These are phyloP conservation scores for Hybos culiciformis DNA, from an alignment of 2,888 invertebrate genomes.

Conservation along the genomic window DNA sequence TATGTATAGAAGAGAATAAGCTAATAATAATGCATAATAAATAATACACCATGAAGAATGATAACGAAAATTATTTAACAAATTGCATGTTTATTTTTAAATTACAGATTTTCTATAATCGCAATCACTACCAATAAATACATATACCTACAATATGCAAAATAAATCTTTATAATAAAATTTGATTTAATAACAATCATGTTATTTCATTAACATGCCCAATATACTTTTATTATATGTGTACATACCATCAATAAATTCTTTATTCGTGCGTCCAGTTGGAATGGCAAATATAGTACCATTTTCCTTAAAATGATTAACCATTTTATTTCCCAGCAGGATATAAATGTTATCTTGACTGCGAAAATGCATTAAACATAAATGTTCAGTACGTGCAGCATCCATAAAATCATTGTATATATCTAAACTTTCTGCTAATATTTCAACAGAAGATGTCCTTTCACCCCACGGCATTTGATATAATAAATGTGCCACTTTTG, in stretches of 20 bases:
- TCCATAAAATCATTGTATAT: slow-evolving; percentile 34
- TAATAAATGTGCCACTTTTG: slow-evolving; percentile 30
- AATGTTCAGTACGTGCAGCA: slow-evolving; percentile 27
- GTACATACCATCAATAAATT: slow-evolving; percentile 26
- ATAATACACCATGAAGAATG: too few relatives aligned
- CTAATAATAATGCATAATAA: too few relatives aligned
- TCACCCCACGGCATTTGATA: slow-evolving; percentile 35
- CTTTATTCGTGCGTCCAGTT: slow-evolving; percentile 24
- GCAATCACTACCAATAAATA: too few relatives aligned
- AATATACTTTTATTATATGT: too few relatives aligned
- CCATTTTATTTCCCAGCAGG: slow-evolving; percentile 29
- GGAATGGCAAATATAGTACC: slow-evolving; percentile 32
- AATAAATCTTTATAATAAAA: too few relatives aligned
- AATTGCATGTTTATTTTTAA: too few relatives aligned
- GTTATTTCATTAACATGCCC: too few relatives aligned
- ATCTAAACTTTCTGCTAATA: slow-evolving; percentile 27
- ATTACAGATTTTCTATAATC: too few relatives aligned
- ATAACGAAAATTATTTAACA: too few relatives aligned
- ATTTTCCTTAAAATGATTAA: slow-evolving; percentile 28
- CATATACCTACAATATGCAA: too few relatives aligned
- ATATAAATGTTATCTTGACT: slow-evolving; percentile 31
- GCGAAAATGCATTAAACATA: slow-evolving; percentile 34
- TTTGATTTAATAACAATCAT: too few relatives aligned
- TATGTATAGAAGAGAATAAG: too few relatives aligned
- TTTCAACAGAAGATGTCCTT: slow-evolving; percentile 33